Conservation (phyloP, 2,888 invertebrate genomes). For the Athripsodes cinereus region DNA sequence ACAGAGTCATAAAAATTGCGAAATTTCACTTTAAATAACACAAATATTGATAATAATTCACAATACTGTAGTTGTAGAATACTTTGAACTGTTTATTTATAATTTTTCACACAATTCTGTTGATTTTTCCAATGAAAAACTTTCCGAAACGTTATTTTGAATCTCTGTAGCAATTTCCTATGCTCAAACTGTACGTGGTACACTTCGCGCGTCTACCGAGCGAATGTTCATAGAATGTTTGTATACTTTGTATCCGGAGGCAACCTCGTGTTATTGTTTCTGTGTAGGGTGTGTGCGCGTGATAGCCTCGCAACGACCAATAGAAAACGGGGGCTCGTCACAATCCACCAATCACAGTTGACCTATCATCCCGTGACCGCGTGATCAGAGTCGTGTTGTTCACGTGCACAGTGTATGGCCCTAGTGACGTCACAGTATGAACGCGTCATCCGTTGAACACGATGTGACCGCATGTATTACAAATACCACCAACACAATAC, state of each 20-base stretch:
- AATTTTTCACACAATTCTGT: too few relatives aligned
- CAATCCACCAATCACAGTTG: slow-evolving; percentile 52
- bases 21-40: too few relatives aligned
- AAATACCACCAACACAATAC: too few relatives aligned
- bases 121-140: neutral
- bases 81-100: too few relatives aligned
- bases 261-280: slow-evolving; percentile 21
- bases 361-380: slow-evolving; percentile 68
- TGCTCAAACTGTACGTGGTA: too few relatives aligned
- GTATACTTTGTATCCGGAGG: slow-evolving; percentile 12
- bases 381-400: slow-evolving; percentile 73
- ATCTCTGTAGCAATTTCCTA: too few relatives aligned
- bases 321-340: slow-evolving; percentile 66
- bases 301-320: slow-evolving; percentile 52
- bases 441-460: slow-evolving; percentile 27
- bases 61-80: too few relatives aligned
- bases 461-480: slow-evolving; percentile 22
- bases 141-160: too few relatives aligned
- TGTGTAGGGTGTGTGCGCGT: slow-evolving; percentile 31
- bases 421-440: slow-evolving; percentile 36
- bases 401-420: slow-evolving; percentile 80
- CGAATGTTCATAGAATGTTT: too few relatives aligned
- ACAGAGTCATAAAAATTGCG: too few relatives aligned
- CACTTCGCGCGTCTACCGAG: slow-evolving; percentile 9
- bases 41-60: too few relatives aligned